Evolutionary conservation across 2,797 vertebrate species (phyloP), one percentile per base, ranked within the genome.

Genomic region (Jordanella pulchra): DNA sequence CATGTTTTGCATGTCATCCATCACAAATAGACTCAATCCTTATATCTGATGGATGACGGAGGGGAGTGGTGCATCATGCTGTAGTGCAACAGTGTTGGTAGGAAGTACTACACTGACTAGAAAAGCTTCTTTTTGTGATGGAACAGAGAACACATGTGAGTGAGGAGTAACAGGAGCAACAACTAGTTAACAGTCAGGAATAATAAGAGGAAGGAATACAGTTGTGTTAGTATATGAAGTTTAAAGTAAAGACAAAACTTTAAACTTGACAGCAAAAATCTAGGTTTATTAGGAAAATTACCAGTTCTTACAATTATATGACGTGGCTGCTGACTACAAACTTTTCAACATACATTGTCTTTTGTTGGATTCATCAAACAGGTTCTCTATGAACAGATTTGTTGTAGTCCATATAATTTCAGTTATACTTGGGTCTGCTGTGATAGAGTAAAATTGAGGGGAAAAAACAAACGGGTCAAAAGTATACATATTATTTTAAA

Each of bases 401-500:
- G 50, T 3, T 54, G 21, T 42, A 12, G n/a, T 18, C 25, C 1
- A 32, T 60, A 17, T 48, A 1, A 48, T 32, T 60, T n/a, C 28
- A 60, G 15, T 48, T 35, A n/a, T 25, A 35, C 13, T 21, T 50
- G 7, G 15, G 23, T 39, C 27, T 18, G 13, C 47, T 67, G 23
- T 5, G n/a, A 64, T 69, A 64, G 32, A 69, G 3, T n/a, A 15
- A 18, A 51, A 64, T 23, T 4, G 25, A 32, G 1, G 35, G 5
- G 56, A 28, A n/a, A 63, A 42, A 42, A 44, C 32, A 47, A 66
- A 63, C 63, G 21, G n/a, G 58, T 69, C 1, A 60, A 23, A 67
- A 60, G 12, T 53, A 10, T 63, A 4, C n/a, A 32, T n/a, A 45
- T 42, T 13, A 48, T 27, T 18, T 60, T 4, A 53, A 15, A 53